Percentiles rank a stretch among this genome's conserved stretches.
phyloP scores from a whole-genome alignment of 2,113 vertebrate genomes.

The Notarius lentiginosus region DNA sequence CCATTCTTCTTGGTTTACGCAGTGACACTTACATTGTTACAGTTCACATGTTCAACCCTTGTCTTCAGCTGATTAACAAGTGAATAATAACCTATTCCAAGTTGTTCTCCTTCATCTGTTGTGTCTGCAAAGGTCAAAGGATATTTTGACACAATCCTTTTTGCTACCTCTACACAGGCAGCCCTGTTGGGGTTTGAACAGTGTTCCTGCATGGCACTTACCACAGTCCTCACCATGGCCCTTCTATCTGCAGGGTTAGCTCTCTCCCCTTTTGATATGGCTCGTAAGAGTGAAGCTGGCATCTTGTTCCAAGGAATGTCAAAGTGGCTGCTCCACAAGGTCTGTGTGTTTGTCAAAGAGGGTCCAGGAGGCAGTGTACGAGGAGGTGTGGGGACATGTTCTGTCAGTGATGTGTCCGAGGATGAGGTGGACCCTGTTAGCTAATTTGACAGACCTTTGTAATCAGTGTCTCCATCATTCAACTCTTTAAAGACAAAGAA shows the following conservation, averaged over 20 bases:
- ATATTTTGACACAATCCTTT: constrained; percentile 3
- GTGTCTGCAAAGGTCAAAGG: constrained; percentile 10
- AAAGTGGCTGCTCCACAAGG: too few relatives aligned
- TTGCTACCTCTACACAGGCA: background rate
- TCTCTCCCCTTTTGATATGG: background rate
- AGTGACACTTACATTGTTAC: constrained; percentile 7
- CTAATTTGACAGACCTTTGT: too few relatives aligned
- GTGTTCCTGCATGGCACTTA: background rate
- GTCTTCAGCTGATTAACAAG: constrained; percentile 21
- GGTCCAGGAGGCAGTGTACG: too few relatives aligned
- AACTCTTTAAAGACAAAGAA: too few relatives aligned
- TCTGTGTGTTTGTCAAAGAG: too few relatives aligned
- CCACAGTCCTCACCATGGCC: constrained; percentile 12
- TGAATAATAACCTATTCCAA: constrained; percentile 11
- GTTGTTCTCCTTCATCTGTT: background rate
- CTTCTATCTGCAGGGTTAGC: constrained; percentile 4
- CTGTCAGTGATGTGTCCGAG: too few relatives aligned
- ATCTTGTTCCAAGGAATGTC: too few relatives aligned
- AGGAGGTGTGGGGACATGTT: too few relatives aligned
- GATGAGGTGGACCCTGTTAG: too few relatives aligned
- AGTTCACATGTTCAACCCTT: constrained; percentile 11
- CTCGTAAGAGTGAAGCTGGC: background rate
- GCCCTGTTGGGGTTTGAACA: background rate
- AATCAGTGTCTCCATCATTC: too few relatives aligned
- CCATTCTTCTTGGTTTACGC: background rate